Conservation (phyloP, 2,113 vertebrate genomes). For the Guaruba guarouba region DNA sequence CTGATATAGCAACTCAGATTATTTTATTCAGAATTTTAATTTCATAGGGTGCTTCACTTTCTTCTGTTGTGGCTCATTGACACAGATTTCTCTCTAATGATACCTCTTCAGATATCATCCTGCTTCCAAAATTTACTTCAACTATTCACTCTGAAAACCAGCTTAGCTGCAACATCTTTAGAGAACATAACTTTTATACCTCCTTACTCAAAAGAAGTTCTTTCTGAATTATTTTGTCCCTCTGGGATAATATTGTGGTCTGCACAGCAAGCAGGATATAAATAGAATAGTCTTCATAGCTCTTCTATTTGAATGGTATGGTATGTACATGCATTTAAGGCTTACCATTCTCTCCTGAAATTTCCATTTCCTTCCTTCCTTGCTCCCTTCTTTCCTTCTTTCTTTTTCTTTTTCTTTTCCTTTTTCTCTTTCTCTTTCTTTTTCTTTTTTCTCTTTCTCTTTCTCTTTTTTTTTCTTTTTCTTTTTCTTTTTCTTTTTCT, state of each 20-base stretch:
- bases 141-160: background rate
- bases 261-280: background rate
- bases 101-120: background rate
- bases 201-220: background rate
- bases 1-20: background rate
- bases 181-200: background rate
- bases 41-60: background rate
- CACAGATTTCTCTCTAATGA: constrained; percentile 1
- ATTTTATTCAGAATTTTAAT: background rate
- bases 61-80: background rate
- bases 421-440: too few species aligned
- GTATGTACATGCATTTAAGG: background rate
- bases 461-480: too few species aligned
- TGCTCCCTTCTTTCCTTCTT: background rate
- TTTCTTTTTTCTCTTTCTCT: too few species aligned
- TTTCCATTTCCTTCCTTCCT: background rate
- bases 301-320: background rate
- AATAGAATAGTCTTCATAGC: background rate
- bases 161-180: background rate
- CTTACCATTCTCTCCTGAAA: background rate
- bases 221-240: background rate
- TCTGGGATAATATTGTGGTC: background rate
- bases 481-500: too few species aligned
- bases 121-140: constrained; percentile 2
- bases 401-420: too few species aligned